phyloP scores from a whole-genome alignment of 2,113 vertebrate species.

The Phocoena sinus region DNA sequence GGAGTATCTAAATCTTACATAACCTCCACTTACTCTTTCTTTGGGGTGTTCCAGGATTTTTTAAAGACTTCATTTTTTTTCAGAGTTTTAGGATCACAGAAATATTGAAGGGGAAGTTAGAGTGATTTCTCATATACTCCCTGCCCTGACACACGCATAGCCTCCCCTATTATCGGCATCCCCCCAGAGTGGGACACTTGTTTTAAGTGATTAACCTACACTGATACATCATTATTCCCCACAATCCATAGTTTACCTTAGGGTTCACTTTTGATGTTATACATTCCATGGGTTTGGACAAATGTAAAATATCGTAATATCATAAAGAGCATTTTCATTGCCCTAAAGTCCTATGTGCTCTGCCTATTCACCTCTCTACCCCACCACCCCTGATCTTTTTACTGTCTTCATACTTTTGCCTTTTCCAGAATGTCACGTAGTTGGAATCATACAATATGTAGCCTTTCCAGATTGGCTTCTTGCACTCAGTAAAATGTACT shows the following conservation, averaged over 20 bases:
- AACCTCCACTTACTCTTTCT: not conserved
- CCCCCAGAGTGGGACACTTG: not conserved
- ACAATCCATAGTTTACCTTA: not conserved
- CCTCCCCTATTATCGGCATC: not conserved
- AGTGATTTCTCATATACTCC: not conserved
- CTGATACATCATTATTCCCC: not conserved
- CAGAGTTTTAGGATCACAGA: not conserved
- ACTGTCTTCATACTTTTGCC: not conserved
- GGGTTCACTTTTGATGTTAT: not conserved
- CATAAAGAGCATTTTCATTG: not conserved
- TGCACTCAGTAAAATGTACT: not conserved
- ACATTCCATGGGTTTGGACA: too few relatives aligned
- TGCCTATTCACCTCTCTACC: not conserved
- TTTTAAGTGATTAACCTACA: not conserved
- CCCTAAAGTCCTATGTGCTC: not conserved
- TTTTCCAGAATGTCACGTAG: not conserved
- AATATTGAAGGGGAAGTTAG: not conserved
- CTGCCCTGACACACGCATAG: not conserved
- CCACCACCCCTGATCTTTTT: not conserved
- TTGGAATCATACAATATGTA: not conserved
- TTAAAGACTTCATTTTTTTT: not conserved
- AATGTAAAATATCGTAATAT: not conserved
- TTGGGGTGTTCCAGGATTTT: not conserved
- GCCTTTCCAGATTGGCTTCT: not conserved
- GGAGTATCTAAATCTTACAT: not conserved